Evolutionary conservation across 2,797 vertebrate species (phyloP).

Genomic region (Triplophysa bombifrons): DNA sequence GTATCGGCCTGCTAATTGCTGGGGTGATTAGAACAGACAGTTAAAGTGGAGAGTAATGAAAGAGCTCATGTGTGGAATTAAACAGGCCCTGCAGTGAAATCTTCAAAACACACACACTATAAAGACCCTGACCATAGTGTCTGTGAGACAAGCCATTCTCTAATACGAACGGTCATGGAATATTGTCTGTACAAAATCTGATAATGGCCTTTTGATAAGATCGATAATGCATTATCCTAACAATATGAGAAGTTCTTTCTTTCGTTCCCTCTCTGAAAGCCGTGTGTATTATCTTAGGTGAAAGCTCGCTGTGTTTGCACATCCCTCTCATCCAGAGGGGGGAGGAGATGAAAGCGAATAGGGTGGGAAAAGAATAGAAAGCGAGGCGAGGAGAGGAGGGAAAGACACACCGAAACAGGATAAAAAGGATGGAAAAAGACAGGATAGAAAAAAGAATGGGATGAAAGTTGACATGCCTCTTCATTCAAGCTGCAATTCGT

Average conservation of each 20-base stretch:
- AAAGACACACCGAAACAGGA: background rate
- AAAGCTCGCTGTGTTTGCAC: conserved; percentile 24
- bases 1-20: conserved; percentile 49
- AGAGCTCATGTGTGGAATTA: conserved; percentile 34
- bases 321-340: conserved; percentile 4
- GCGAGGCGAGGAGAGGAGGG: background rate
- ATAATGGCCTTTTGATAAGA: conserved; percentile 28
- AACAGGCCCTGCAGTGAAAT: conserved; percentile 41
- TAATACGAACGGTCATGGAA: conserved; percentile 1
- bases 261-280: background rate
- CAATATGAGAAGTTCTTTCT: background rate
- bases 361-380: background rate
- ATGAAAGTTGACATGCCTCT: no score
- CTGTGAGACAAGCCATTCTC: conserved; percentile 15
- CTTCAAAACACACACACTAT: conserved; percentile 48
- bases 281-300: background rate
- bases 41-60: conserved; percentile 49
- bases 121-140: conserved; percentile 19
- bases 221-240: conserved; percentile 16
- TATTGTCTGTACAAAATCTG: background rate
- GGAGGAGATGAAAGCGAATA: background rate
- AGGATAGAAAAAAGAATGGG: background rate
- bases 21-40: conserved; percentile 41
- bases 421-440: background rate
- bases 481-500: no score